Percentiles rank a stretch among this genome's conserved stretches.
Conservation (phyloP, 2,888 invertebrate species). For the Rotaria socialis region DNA sequence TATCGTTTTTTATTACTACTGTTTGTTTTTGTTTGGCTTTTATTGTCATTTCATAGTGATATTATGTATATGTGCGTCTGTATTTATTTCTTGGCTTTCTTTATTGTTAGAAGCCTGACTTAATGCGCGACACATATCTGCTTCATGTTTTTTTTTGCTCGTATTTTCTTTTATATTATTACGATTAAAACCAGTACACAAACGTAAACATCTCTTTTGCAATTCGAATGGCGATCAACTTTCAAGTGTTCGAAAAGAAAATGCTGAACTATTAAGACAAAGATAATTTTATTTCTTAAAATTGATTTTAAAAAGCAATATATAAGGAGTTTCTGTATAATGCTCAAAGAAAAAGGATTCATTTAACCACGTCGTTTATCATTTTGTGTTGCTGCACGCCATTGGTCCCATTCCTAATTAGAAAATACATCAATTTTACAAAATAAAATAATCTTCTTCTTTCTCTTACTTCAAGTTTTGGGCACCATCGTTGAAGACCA, state of each 20-base stretch:
- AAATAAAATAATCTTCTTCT: neutral
- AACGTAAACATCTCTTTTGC: too few species aligned
- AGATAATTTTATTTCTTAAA: conserved; percentile 3
- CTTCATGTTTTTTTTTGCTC: neutral
- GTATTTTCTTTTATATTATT: conserved; percentile 23
- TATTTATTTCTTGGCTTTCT: conserved; percentile 4
- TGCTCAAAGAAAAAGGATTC: neutral
- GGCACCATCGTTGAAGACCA: conserved; percentile 44
- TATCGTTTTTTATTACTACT: neutral
- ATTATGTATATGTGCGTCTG: conserved; percentile 13
- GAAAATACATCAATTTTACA: neutral
- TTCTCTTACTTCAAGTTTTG: conserved; percentile 3
- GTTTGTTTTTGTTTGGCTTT: neutral
- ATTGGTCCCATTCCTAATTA: conserved; percentile 33
- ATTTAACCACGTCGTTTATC: conserved; percentile 14
- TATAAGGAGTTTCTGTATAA: neutral
- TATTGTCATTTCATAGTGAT: neutral
- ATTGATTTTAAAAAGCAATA: neutral
- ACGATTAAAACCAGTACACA: neutral
- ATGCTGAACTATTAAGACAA: neutral
- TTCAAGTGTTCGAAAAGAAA: neutral
- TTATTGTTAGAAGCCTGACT: neutral
- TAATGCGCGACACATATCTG: conserved; percentile 13
- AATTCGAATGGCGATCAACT: too few species aligned
- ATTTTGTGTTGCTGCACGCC: neutral